Evolutionary conservation across 2,888 invertebrate genomes (phyloP).

Genomic region (Baccha elongata): DNA sequence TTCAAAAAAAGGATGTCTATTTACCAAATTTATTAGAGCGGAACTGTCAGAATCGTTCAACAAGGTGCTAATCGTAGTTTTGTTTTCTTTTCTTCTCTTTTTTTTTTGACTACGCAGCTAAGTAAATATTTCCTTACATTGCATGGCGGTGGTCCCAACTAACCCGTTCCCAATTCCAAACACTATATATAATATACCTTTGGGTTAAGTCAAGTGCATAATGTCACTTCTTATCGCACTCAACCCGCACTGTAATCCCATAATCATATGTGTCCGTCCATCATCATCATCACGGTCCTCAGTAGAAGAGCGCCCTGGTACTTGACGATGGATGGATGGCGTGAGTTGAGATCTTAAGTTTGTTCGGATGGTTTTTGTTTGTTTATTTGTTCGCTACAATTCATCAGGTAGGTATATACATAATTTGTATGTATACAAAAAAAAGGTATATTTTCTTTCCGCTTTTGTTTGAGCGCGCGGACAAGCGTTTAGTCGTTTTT

Average conservation of each 20-base stretch:
- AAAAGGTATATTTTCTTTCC: slow-evolving; percentile 63
- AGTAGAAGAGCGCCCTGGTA: slow-evolving; percentile 19
- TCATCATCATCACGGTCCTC: slow-evolving; percentile 30
- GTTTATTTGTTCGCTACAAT: slow-evolving; percentile 71
- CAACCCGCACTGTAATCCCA: slow-evolving; percentile 66
- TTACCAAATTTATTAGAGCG: slow-evolving; percentile 52
- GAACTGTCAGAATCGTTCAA: slow-evolving; percentile 66
- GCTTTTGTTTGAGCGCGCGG: slow-evolving; percentile 63
- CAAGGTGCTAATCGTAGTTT: slow-evolving; percentile 73
- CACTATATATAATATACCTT: slow-evolving; percentile 6
- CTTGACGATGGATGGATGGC: slow-evolving; percentile 1
- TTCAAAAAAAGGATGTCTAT: slow-evolving; percentile 53
- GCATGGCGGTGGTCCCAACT: slow-evolving; percentile 67
- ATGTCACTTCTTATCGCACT: slow-evolving; percentile 71
- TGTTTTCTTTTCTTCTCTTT: slow-evolving; percentile 49
- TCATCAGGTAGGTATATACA: slow-evolving; percentile 51
- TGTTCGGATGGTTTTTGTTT: slow-evolving; percentile 60
- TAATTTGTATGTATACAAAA: neutral
- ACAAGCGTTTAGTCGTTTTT: slow-evolving; percentile 30
- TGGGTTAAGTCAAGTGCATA: slow-evolving; percentile 64
- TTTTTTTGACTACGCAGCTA: slow-evolving; percentile 52
- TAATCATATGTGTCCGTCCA: slow-evolving; percentile 67
- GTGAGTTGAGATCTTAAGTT: slow-evolving; percentile 23
- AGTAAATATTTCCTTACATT: slow-evolving; percentile 54
- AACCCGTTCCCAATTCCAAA: slow-evolving; percentile 44